Evolutionary conservation across 2,888 invertebrate species (phyloP).

Genomic region (Noctua pronuba): DNA sequence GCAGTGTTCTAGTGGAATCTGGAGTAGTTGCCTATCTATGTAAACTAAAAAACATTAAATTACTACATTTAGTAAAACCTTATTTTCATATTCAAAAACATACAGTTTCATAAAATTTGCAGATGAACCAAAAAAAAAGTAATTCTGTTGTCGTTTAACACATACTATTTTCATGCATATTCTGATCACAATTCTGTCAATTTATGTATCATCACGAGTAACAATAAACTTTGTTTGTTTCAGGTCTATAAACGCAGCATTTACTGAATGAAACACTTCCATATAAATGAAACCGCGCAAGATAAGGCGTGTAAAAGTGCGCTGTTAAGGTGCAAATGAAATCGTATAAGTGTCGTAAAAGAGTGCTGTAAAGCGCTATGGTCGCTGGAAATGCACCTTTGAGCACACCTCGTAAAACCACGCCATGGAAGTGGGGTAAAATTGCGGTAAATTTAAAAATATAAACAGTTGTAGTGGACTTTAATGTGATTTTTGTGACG

Average conservation of each 20-base stretch:
- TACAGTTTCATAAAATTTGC: not conserved
- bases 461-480: conserved; percentile 10
- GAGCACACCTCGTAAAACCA: conserved; percentile 26
- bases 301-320: conserved; percentile 38
- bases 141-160: not conserved
- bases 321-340: conserved; percentile 58
- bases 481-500: conserved; percentile 8
- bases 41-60: no score
- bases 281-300: conserved; percentile 25
- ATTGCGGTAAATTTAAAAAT: not conserved
- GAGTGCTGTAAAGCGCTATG: conserved; percentile 35
- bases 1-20: not conserved
- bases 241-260: conserved; percentile 43
- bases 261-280: conserved; percentile 31
- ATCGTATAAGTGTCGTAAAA: conserved; percentile 49
- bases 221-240: conserved; percentile 51
- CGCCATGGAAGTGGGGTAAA: not conserved
- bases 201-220: conserved; percentile 31
- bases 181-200: not conserved
- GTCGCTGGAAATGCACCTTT: conserved; percentile 23
- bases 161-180: not conserved
- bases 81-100: not conserved
- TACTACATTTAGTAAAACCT: not conserved
- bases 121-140: not conserved
- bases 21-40: no score